A percentile compares a stretch with the other conserved stretches of the same genome.
phyloP scores from a whole-genome alignment of 2,888 invertebrate genomes.

The Eurois occulta region DNA sequence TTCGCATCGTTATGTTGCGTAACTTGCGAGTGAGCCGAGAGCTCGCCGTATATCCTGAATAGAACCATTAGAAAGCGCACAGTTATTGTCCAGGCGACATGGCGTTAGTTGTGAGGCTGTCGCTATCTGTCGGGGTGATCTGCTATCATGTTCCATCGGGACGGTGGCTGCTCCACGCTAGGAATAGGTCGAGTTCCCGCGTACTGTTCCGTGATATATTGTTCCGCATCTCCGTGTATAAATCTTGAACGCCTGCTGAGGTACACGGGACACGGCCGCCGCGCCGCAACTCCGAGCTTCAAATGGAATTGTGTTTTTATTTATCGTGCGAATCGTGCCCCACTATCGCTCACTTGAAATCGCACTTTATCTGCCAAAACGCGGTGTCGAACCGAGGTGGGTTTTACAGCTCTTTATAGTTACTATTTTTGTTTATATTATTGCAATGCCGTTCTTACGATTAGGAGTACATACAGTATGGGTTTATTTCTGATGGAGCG shows the following conservation, averaged over 20 bases:
- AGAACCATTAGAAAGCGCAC: constrained; percentile 70
- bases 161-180: constrained; percentile 87
- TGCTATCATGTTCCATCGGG: constrained; percentile 86
- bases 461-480: constrained; percentile 55
- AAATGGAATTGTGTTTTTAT: constrained; percentile 91
- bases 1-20: constrained; percentile 71
- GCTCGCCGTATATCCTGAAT: constrained; percentile 64
- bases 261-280: constrained; percentile 89
- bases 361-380: constrained; percentile 89
- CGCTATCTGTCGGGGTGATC: constrained; percentile 84
- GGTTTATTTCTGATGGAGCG: constrained; percentile 56
- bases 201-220: constrained; percentile 89
- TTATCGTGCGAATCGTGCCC: constrained; percentile 89
- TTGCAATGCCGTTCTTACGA: constrained; percentile 58
- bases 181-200: constrained; percentile 90
- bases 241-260: constrained; percentile 91
- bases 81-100: constrained; percentile 75
- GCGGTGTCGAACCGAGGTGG: constrained; percentile 80
- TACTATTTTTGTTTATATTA: constrained; percentile 73
- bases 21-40: constrained; percentile 60
- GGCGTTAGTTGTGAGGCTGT: constrained; percentile 78
- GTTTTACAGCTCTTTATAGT: constrained; percentile 77
- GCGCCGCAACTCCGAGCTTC: constrained; percentile 87
- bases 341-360: constrained; percentile 89
- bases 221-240: constrained; percentile 89